Evolutionary conservation across 2,113 vertebrate genomes (phyloP).

Genomic region (Macroglossus sobrinus): DNA sequence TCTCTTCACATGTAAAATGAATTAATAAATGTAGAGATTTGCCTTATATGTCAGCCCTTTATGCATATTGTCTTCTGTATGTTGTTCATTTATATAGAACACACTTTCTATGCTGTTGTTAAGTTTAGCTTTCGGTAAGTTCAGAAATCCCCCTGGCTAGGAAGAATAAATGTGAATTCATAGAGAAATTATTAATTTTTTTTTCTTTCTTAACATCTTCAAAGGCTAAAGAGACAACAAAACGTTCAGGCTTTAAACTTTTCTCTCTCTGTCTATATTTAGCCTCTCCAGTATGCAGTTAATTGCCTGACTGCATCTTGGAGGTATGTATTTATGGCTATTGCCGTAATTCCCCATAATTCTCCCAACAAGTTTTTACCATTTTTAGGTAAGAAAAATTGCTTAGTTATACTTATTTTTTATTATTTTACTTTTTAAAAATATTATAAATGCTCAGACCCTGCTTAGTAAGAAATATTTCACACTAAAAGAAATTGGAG

Average conservation of each 20-base stretch:
- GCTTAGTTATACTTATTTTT: background rate
- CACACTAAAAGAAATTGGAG: background rate
- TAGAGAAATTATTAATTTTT: background rate
- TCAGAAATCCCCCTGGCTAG: background rate
- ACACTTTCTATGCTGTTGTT: background rate
- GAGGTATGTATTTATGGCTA: background rate
- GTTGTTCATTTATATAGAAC: background rate
- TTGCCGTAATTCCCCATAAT: background rate
- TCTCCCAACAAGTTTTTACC: background rate
- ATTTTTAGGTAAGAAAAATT: conserved; percentile 12
- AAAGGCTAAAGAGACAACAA: background rate
- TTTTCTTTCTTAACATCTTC: background rate
- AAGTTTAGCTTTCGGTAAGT: background rate
- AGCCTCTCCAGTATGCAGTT: background rate
- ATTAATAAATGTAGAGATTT: background rate
- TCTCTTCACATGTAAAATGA: background rate
- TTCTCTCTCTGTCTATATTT: background rate
- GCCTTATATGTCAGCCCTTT: background rate
- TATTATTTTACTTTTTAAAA: background rate
- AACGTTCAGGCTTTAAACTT: background rate
- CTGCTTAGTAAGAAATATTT: background rate
- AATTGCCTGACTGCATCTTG: background rate
- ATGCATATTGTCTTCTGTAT: background rate
- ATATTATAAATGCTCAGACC: background rate
- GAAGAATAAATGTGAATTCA: background rate